Evolutionary conservation across 2,113 vertebrate species (phyloP).

Genomic region (Chitala chitala): DNA sequence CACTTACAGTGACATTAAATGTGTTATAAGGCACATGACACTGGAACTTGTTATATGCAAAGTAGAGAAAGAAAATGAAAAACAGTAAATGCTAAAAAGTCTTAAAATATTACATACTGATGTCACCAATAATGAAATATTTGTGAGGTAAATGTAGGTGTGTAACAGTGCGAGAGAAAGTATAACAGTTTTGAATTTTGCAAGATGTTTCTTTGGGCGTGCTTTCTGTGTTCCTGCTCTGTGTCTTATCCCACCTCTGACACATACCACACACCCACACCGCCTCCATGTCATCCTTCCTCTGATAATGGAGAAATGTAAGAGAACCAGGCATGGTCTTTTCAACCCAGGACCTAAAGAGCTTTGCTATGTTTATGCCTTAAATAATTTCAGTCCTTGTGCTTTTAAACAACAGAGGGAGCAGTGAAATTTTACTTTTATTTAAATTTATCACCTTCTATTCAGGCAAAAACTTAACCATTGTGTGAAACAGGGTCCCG

Average conservation of each 20-base stretch:
- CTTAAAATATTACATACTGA: not conserved
- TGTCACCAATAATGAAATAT: not conserved
- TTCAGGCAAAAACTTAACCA: too few species aligned
- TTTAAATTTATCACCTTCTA: too few species aligned
- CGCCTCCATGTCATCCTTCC: constrained; percentile 4
- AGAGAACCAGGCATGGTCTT: not conserved
- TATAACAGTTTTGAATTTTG: not conserved
- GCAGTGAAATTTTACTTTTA: too few species aligned
- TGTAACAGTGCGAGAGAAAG: not conserved
- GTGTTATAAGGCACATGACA: too few species aligned
- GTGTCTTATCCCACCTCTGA: constrained; percentile 1
- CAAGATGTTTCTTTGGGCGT: not conserved
- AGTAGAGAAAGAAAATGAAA: too few species aligned
- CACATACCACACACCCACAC: not conserved
- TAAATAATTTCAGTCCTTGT: too few species aligned
- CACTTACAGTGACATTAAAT: too few species aligned
- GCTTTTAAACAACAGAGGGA: too few species aligned
- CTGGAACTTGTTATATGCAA: too few species aligned
- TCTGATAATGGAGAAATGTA: not conserved
- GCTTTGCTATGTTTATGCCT: too few species aligned
- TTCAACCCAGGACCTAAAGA: not conserved
- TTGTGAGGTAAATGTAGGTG: not conserved
- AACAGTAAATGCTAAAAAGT: not conserved
- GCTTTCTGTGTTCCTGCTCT: not conserved
- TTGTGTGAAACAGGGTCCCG: too few species aligned